Evolutionary conservation across 1,140 invertebrate species (phyloP).

Genomic region (Calliopsis andreniformis): DNA sequence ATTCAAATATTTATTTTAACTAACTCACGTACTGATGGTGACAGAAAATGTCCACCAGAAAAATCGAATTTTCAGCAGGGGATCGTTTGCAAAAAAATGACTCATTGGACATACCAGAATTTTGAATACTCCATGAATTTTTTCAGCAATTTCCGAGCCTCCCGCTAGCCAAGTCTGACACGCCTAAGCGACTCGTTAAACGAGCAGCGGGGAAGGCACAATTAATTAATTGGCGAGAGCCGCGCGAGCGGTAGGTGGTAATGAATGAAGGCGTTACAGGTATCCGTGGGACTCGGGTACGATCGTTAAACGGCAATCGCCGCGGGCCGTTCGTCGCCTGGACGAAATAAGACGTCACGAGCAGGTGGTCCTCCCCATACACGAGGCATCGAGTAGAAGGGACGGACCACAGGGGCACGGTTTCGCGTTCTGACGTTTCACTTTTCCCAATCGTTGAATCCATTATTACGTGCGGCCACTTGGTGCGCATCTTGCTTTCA

Average conservation of each 20-base stretch:
- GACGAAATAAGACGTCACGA: constrained; percentile 71
- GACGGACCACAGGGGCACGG: not conserved
- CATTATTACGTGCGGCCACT: constrained; percentile 57
- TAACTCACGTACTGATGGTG: too few relatives aligned
- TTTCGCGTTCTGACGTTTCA: constrained; percentile 67
- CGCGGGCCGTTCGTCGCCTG: constrained; percentile 21
- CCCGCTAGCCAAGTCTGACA: not conserved
- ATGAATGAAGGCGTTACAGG: constrained; percentile 67
- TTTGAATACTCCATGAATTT: not conserved
- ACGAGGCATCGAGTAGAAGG: not conserved
- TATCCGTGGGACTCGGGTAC: constrained; percentile 60
- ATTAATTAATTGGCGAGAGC: constrained; percentile 64
- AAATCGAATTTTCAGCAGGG: too few relatives aligned
- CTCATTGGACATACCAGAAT: too few relatives aligned
- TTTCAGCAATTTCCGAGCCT: not conserved
- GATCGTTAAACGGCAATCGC: constrained; percentile 67
- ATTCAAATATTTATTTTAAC: too few relatives aligned
- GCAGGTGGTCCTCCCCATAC: constrained; percentile 63
- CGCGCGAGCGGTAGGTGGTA: constrained; percentile 61
- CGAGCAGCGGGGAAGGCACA: constrained; percentile 39
- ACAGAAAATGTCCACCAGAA: too few relatives aligned
- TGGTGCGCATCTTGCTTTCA: constrained; percentile 30
- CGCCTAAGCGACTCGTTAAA: constrained; percentile 56
- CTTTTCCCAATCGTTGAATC: constrained; percentile 66
- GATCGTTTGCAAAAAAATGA: too few relatives aligned